These are phyloP conservation scores for Helobdella robusta DNA, from an alignment of 2,888 invertebrate species.

Conservation along the genomic window DNA sequence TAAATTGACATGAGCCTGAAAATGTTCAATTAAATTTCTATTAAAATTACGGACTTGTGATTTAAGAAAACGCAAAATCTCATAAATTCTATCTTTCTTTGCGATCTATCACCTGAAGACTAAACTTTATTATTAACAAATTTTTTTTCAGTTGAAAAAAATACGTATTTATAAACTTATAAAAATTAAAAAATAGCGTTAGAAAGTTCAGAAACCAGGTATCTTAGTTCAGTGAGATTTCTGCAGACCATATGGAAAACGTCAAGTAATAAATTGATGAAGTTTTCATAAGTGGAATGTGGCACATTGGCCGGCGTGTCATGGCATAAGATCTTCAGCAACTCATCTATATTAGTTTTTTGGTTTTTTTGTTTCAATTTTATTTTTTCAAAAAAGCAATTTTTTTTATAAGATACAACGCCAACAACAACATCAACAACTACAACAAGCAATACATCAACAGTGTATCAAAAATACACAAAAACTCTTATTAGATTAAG, in stretches of 20 bases:
- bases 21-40: no score
- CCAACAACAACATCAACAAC: neutral
- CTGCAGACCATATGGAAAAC: slow-evolving; percentile 75
- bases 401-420: neutral
- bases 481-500: no score
- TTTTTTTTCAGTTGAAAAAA: no score
- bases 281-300: slow-evolving; percentile 62
- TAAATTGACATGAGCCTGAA: slow-evolving; percentile 54
- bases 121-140: no score
- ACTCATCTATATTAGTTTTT: slow-evolving; percentile 53
- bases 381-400: neutral
- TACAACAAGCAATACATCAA: neutral
- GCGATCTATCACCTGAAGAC: no score
- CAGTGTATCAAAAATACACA: neutral
- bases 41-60: no score
- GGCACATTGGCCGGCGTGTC: slow-evolving; percentile 42
- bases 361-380: neutral
- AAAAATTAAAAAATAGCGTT: no score
- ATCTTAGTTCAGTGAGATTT: slow-evolving; percentile 70
- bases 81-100: no score
- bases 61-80: no score
- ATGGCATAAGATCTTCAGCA: slow-evolving; percentile 47
- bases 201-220: slow-evolving; percentile 59
- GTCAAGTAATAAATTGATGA: slow-evolving; percentile 70
- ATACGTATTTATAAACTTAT: no score